These are phyloP conservation scores for Xanthia icteritia DNA, from an alignment of 2,888 invertebrate species.

Conservation along the genomic window DNA sequence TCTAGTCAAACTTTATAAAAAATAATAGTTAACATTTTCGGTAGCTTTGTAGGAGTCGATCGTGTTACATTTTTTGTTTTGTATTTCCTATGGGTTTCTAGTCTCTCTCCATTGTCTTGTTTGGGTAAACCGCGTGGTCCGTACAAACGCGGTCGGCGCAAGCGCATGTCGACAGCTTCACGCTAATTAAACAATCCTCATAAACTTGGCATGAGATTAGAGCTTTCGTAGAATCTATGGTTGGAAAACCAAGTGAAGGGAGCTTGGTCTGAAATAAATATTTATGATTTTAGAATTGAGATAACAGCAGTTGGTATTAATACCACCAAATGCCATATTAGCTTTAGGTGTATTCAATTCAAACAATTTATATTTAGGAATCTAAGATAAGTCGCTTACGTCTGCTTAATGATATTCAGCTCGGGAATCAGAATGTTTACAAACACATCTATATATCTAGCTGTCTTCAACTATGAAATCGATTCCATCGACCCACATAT, in stretches of 20 bases:
- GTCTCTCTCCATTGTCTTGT: neutral
- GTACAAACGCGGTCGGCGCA: neutral
- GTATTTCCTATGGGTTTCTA: neutral
- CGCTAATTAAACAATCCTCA: constrained; percentile 32
- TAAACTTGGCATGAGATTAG: constrained; percentile 29
- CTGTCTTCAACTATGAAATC: constrained; percentile 19
- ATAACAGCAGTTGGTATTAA: neutral
- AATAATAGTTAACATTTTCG: neutral
- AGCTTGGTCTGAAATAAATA: neutral
- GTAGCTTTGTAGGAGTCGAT: neutral
- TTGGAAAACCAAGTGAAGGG: constrained; percentile 14
- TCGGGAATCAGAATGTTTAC: constrained; percentile 37
- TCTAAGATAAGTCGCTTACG: constrained; percentile 2
- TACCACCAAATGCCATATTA: neutral
- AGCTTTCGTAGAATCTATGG: constrained; percentile 36
- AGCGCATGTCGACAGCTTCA: constrained; percentile 1
- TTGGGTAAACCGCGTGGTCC: too few species aligned
- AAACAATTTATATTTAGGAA: constrained; percentile 3
- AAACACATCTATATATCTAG: constrained; percentile 23
- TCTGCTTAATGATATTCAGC: constrained; percentile 30
- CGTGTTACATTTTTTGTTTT: neutral
- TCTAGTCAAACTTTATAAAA: neutral
- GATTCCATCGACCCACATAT: constrained; percentile 1
- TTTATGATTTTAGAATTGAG: constrained; percentile 3
- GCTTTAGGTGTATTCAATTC: neutral